A percentile compares a stretch with the other conserved stretches of the same genome.
Conservation (phyloP, 2,888 invertebrate genomes). For the Griposia aprilina region DNA sequence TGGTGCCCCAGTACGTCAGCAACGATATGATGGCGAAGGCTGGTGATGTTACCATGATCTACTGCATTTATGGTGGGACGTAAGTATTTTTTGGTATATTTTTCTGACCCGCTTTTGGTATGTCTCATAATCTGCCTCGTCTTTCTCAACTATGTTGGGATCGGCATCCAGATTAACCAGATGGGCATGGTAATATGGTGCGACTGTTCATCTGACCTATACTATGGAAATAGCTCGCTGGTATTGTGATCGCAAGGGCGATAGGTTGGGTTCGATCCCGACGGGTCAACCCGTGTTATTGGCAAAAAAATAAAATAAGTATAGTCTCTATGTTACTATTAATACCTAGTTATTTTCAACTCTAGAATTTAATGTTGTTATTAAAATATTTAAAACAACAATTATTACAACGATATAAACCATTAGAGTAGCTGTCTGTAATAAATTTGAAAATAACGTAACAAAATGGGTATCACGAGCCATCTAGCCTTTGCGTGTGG, state of each 20-base stretch:
- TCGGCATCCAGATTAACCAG: background rate
- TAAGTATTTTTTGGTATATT: conserved; percentile 70
- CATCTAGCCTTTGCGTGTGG: conserved; percentile 1
- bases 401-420: conserved; percentile 12
- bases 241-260: background rate
- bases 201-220: background rate
- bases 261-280: background rate
- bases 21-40: conserved; percentile 75
- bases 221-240: background rate
- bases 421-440: conserved; percentile 16
- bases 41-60: conserved; percentile 78
- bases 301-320: background rate
- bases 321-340: background rate
- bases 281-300: no score
- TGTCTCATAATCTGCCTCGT: background rate
- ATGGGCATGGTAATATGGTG: background rate
- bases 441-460: background rate
- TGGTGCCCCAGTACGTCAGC: conserved; percentile 79
- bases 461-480: background rate
- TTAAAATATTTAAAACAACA: conserved; percentile 31
- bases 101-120: background rate
- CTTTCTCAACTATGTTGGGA: background rate
- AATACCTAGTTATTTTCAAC: no score
- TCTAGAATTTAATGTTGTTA: conserved; percentile 9
- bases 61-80: conserved; percentile 86